A percentile compares a stretch with the other conserved stretches of the same genome.
phyloP scores from a whole-genome alignment of 2,888 invertebrate species.

The Drymonia ruficornis region DNA sequence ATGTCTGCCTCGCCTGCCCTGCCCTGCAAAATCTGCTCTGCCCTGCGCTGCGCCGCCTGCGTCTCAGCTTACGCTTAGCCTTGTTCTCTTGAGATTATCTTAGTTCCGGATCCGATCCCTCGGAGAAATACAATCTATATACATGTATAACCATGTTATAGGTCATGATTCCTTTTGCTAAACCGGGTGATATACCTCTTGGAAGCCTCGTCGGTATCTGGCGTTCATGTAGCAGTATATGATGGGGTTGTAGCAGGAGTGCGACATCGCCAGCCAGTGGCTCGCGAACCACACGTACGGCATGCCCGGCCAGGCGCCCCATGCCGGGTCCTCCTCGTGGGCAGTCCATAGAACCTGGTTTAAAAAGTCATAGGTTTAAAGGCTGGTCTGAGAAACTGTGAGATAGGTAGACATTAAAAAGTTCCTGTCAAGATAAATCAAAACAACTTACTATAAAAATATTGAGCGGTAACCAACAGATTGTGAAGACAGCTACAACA shows the following conservation, averaged over 20 bases:
- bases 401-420: no score
- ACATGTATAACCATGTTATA: no score
- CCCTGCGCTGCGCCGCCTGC: no score
- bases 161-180: no score
- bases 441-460: constrained; percentile 56
- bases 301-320: constrained; percentile 86
- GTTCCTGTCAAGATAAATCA: background rate
- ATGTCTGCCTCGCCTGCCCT: no score
- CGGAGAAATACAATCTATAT: no score
- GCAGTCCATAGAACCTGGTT: constrained; percentile 85
- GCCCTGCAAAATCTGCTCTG: no score
- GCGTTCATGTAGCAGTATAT: constrained; percentile 95
- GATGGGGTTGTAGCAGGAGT: constrained; percentile 94
- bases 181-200: constrained; percentile 85
- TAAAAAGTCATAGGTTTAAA: background rate
- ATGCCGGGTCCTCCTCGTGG: constrained; percentile 76
- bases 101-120: no score
- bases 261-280: constrained; percentile 95
- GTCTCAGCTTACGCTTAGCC: no score
- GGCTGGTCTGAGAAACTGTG: no score
- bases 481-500: constrained; percentile 94
- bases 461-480: constrained; percentile 95
- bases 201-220: constrained; percentile 89
- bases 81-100: no score
- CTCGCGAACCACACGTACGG: constrained; percentile 91